A percentile compares a stretch with the other conserved stretches of the same genome.
Conservation (phyloP, 2,888 invertebrate species). For the Andrena trimmerana region DNA sequence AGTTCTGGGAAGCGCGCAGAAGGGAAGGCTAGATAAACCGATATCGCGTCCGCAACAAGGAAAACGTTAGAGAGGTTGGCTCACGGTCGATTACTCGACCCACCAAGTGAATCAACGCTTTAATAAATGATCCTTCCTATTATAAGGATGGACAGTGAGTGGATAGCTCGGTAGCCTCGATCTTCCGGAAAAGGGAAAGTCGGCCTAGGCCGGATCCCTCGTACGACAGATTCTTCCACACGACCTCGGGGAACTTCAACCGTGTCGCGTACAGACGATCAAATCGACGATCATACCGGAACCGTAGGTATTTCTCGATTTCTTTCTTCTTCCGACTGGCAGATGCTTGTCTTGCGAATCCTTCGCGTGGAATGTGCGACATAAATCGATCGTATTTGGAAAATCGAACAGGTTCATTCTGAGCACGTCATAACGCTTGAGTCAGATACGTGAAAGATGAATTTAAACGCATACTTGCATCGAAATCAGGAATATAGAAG, state of each 20-base stretch:
- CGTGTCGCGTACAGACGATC: conserved; percentile 51
- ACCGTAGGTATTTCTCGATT: conserved; percentile 26
- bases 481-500: too few species aligned
- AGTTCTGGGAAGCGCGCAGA: conserved; percentile 26
- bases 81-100: conserved; percentile 63
- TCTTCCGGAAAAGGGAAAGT: conserved; percentile 71
- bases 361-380: conserved; percentile 7
- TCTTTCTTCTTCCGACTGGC: conserved; percentile 20
- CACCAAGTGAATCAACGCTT: conserved; percentile 64
- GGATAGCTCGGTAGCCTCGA: conserved; percentile 67
- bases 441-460: neutral
- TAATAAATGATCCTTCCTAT: conserved; percentile 67
- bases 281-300: conserved; percentile 55
- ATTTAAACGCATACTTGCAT: too few species aligned
- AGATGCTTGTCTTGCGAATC: neutral
- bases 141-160: conserved; percentile 61
- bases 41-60: conserved; percentile 39
- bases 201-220: conserved; percentile 65
- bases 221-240: conserved; percentile 46
- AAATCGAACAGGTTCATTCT: conserved; percentile 22
- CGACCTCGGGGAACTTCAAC: conserved; percentile 44
- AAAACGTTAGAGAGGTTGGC: conserved; percentile 46
- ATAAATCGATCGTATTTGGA: conserved; percentile 8
- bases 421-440: neutral
- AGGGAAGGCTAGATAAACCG: conserved; percentile 14